Conservation (phyloP, 2,113 vertebrate genomes). For the Poeciliopsis occidentalis region DNA sequence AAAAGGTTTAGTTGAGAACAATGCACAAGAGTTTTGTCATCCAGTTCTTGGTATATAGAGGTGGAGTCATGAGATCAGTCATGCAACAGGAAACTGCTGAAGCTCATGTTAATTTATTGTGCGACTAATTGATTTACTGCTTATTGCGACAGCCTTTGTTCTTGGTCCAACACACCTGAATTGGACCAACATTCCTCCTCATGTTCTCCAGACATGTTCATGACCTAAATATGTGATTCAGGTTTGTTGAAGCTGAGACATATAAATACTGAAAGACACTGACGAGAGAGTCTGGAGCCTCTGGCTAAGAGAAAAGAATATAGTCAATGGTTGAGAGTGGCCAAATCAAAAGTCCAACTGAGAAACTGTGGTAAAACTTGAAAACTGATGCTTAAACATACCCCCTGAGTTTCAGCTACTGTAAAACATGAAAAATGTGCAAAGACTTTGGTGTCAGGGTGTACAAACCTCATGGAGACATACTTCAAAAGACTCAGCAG, state of each 20-base stretch:
- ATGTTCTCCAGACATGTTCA: neutral
- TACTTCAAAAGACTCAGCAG: too few species aligned
- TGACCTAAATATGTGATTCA: neutral
- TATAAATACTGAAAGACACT: too few species aligned
- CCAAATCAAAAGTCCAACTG: neutral
- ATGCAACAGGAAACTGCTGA: too few species aligned
- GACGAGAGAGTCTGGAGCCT: neutral
- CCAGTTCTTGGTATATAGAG: too few species aligned
- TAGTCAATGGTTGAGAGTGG: neutral
- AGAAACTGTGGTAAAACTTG: neutral
- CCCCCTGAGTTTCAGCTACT: neutral
- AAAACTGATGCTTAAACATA: neutral
- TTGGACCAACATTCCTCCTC: neutral
- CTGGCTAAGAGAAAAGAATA: neutral
- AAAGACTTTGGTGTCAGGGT: neutral
- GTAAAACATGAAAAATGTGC: neutral
- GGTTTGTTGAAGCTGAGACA: too few species aligned
- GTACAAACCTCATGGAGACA: neutral
- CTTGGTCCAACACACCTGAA: too few species aligned
- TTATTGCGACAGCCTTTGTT: too few species aligned
- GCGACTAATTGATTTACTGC: too few species aligned
- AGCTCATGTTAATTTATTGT: too few species aligned
- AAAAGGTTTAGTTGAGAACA: too few species aligned
- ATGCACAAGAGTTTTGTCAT: too few species aligned
- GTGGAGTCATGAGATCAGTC: too few species aligned